Evolutionary conservation across 2,797 vertebrate species (phyloP), one percentile per base, ranked within the genome.

Genomic region (Eulemur coronatus): DNA sequence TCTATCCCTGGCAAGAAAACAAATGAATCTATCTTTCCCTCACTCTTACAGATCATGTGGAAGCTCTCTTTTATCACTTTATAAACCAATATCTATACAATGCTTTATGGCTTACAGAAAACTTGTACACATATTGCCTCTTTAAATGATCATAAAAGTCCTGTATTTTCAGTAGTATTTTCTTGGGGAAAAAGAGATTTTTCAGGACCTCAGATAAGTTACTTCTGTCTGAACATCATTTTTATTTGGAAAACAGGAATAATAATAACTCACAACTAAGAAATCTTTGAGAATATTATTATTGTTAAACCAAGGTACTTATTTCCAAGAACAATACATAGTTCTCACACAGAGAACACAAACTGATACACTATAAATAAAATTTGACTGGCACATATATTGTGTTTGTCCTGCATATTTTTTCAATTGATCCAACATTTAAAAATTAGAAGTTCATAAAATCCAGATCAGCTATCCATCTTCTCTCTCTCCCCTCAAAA

Each of bases 371-470:
- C 73, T 55, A 2, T 22, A 75, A 75, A 70, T 24, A 81, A 61
- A 92, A 63, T 33, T 18, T 75, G 33, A 70, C n/a, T 35, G 41
- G 2, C 33, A 48, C 12, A 28, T 69, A 30, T 52, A 43, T 20
- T 65, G 28, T 79, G 30, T 48, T 65, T 63, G 4, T 38, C 43
- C 52, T 72, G 14, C 14, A 78, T 26, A 18, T 1, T 78, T 28
- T 61, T 50, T 55, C 61, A 61, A 67, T 78, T 70, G 57, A 91
- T 41, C 11, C 65, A 80, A 91, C 10, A 55, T 79, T 38, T 75
- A 48, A 94, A 94, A 79, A 88, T 52, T 79, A 92, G 46, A 48
- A 46, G 22, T 82, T 86, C 52, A 41, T 24, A 92, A 82, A 91
- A 91, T 80, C 59, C 48, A 88, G 5, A 76, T 75, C 41, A 84